Percentiles rank a stretch among this genome's conserved stretches.
phyloP scores from a whole-genome alignment of 2,888 invertebrate genomes.

The Lumbricus terrestris region DNA sequence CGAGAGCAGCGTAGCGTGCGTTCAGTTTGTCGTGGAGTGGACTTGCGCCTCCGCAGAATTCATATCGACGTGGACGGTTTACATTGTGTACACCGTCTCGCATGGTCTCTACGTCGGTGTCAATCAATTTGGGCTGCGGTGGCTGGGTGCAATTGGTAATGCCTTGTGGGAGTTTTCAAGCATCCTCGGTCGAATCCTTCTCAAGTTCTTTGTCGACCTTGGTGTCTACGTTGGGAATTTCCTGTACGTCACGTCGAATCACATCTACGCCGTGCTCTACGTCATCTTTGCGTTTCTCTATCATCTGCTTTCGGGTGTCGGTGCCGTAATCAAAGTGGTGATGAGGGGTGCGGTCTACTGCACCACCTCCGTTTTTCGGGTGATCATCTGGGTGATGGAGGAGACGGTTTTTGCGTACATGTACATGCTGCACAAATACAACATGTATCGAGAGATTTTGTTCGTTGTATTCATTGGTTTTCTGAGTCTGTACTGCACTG shows the following conservation, averaged over 20 bases:
- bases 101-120: constrained; percentile 31
- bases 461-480: constrained; percentile 37
- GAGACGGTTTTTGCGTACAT: constrained; percentile 35
- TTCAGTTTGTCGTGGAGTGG: neutral
- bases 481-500: constrained; percentile 38
- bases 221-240: constrained; percentile 32
- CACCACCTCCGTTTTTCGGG: constrained; percentile 35
- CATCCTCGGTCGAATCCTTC: constrained; percentile 33
- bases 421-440: constrained; percentile 40
- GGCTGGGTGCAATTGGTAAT: constrained; percentile 15
- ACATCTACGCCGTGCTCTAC: constrained; percentile 36
- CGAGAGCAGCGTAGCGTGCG: neutral
- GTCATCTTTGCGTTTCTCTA: constrained; percentile 35
- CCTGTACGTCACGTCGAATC: constrained; percentile 25
- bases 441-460: constrained; percentile 40
- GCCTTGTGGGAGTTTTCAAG: constrained; percentile 13
- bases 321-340: constrained; percentile 26
- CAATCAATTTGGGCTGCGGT: constrained; percentile 31
- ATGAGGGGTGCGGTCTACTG: constrained; percentile 25
- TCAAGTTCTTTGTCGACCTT: constrained; percentile 36
- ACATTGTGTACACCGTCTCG: constrained; percentile 13
- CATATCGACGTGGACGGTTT: constrained; percentile 19
- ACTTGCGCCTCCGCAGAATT: constrained; percentile 4
- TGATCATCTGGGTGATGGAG: constrained; percentile 36
- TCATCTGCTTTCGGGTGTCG: constrained; percentile 27